Conservation (phyloP, 92 coral and sea anemone genomes). For the Umimayanthus chanpuru region DNA sequence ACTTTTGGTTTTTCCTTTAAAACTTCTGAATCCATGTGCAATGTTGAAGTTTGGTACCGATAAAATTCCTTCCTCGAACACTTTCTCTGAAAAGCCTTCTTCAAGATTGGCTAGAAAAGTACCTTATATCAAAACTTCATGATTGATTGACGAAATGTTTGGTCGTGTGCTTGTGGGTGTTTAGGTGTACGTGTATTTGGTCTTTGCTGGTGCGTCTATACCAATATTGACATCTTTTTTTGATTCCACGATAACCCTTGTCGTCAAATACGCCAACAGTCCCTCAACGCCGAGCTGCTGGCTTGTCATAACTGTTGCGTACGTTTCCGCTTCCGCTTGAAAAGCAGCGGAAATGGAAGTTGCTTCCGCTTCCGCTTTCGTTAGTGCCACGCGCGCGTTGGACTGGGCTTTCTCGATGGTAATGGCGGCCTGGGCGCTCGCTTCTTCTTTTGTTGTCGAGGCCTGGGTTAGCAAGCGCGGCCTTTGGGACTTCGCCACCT, state of each 20-base stretch:
- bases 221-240: constrained; percentile 72
- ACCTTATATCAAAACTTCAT: no score
- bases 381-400: constrained; percentile 46
- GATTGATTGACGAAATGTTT: not conserved
- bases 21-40: no score
- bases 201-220: constrained; percentile 84
- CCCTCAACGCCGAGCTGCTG: constrained; percentile 56
- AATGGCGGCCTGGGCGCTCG: constrained; percentile 47
- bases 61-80: no score
- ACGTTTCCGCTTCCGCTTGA: constrained; percentile 52
- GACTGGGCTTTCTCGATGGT: constrained; percentile 49
- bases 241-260: constrained; percentile 51
- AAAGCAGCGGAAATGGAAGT: constrained; percentile 48
- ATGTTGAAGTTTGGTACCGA: no score
- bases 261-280: constrained; percentile 51
- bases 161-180: not conserved
- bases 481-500: constrained; percentile 46
- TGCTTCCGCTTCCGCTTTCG: constrained; percentile 52
- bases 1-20: no score
- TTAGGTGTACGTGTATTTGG: constrained; percentile 75
- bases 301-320: constrained; percentile 38
- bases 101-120: not conserved
- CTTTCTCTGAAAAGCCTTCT: no score
- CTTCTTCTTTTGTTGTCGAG: constrained; percentile 47
- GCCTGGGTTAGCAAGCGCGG: constrained; percentile 52